phyloP scores from a whole-genome alignment of 2,113 vertebrate genomes.

The Syrrhaptes paradoxus region DNA sequence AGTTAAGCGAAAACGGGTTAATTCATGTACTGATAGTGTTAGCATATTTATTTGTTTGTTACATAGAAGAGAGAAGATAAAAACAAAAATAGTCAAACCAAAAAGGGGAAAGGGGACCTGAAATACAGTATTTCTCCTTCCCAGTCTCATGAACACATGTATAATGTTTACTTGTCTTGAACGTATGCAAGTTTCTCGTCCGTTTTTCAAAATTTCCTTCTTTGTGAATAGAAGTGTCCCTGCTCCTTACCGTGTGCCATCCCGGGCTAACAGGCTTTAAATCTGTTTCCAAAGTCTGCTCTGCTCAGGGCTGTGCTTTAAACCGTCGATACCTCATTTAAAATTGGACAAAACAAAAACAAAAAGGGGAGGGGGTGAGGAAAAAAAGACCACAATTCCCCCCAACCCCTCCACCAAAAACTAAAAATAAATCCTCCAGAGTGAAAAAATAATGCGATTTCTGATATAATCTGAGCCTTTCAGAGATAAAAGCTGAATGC shows the following conservation, averaged over 20 bases:
- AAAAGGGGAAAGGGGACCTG: conserved; percentile 45
- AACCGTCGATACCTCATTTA: conserved; percentile 60
- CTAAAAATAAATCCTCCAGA: conserved; percentile 12
- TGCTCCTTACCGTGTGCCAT: conserved; percentile 17
- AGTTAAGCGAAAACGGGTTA: conserved; percentile 77
- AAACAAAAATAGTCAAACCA: conserved; percentile 67
- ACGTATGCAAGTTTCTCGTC: conserved; percentile 45
- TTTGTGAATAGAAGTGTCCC: conserved; percentile 31
- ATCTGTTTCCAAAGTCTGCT: conserved; percentile 61
- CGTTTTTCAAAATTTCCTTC: not conserved
- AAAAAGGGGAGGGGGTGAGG: too few species aligned
- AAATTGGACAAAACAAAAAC: not conserved
- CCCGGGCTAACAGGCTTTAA: conserved; percentile 50
- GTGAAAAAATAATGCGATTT: conserved; percentile 1
- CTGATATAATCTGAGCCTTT: conserved; percentile 25
- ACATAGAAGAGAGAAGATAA: conserved; percentile 31
- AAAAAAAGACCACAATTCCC: not conserved
- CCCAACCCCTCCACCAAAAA: not conserved
- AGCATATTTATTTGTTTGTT: conserved; percentile 81
- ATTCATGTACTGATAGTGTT: conserved; percentile 75
- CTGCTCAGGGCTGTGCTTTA: conserved; percentile 54
- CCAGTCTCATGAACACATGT: conserved; percentile 2
- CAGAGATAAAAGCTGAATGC: conserved; percentile 44
- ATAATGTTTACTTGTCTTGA: conserved; percentile 48
- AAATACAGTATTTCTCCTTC: not conserved